Evolutionary conservation across 2,888 invertebrate genomes (phyloP), one percentile per base, ranked within the genome.

Genomic region (Synanthedon andrenaeformis): DNA sequence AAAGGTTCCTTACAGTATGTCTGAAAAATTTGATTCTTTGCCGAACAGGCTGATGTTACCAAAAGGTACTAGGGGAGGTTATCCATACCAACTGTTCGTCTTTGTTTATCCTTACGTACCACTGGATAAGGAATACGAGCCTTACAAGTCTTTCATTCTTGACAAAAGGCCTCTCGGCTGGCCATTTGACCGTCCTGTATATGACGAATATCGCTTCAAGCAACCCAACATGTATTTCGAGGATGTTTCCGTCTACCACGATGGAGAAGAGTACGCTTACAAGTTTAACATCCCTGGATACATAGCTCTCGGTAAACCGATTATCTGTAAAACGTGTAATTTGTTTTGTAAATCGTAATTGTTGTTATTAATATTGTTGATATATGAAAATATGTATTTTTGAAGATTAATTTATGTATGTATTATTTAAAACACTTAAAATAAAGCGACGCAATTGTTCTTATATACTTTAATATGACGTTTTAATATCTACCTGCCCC

Each of bases 1-100:
- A 48, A 55, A 55, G 49, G 52, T 54, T 2, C 57, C 57, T 10
- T 49, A 23, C 75, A 76, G 75, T 59, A 64, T 75, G 62, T 70
- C 74, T 45, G 76, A 89, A 71, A 79, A 87, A 48, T 84, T 88
- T 66, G 88, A 86, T 59, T 88, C 89, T 41, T 87, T 88, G 67
- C 91, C 91, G n/a, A 82, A 88, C 57, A 88, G 90, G 62, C 69
- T 90, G 56, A 73, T 88, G 69, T 70, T 90, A 54, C 90, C 91
- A 55, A 89, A 87, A 68, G 91, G 91, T 57, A 88, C 81, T 59
- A 73, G 77, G 63, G 84, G 86, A 54, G 91, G 90, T 57, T 79
- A 86, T 72, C 79, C 84, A 51, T 88, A 88, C 64, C 85, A 89
- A 61, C 69, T 90, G 59, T 79, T 88, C 70, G 89, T 89, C 54